Conservation (phyloP, 1,140 invertebrate genomes). For the Probaryconus sp. region DNA sequence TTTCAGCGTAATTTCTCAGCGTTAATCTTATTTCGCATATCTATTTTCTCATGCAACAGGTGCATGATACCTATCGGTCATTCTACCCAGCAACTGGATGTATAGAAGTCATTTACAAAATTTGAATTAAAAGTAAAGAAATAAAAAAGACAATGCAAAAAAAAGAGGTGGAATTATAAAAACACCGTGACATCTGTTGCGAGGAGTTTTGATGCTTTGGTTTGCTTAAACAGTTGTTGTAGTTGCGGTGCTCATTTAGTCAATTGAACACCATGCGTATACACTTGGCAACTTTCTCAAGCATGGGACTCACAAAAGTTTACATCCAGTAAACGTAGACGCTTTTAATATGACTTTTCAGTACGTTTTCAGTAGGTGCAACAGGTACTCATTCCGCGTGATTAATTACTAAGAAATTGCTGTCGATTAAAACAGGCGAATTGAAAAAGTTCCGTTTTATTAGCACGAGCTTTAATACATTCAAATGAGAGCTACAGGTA, state of each 20-base stretch:
- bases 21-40: slow-evolving; percentile 64
- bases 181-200: too few species aligned
- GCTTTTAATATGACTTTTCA: slow-evolving; percentile 45
- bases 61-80: slow-evolving; percentile 60
- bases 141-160: not conserved
- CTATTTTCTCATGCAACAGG: slow-evolving; percentile 63
- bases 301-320: slow-evolving; percentile 32
- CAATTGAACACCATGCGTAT: slow-evolving; percentile 27
- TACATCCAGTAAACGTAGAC: slow-evolving; percentile 18
- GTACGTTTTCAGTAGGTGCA: slow-evolving; percentile 43
- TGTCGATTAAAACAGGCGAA: slow-evolving; percentile 46
- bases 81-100: slow-evolving; percentile 44
- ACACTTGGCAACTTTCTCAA: slow-evolving; percentile 43
- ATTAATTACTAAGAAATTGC: slow-evolving; percentile 53
- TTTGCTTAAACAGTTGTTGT: slow-evolving; percentile 1
- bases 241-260: slow-evolving; percentile 46
- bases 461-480: slow-evolving; percentile 35
- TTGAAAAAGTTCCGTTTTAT: slow-evolving; percentile 51
- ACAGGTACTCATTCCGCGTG: slow-evolving; percentile 60
- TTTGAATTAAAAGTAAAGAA: not conserved
- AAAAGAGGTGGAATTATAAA: slow-evolving; percentile 12
- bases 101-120: slow-evolving; percentile 4
- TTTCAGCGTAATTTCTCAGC: slow-evolving; percentile 53
- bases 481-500: slow-evolving; percentile 59
- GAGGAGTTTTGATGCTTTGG: not conserved